Evolutionary conservation across 2,113 vertebrate genomes (phyloP), one percentile per base, ranked within the genome.

Genomic region (Xenopus laevis): DNA sequence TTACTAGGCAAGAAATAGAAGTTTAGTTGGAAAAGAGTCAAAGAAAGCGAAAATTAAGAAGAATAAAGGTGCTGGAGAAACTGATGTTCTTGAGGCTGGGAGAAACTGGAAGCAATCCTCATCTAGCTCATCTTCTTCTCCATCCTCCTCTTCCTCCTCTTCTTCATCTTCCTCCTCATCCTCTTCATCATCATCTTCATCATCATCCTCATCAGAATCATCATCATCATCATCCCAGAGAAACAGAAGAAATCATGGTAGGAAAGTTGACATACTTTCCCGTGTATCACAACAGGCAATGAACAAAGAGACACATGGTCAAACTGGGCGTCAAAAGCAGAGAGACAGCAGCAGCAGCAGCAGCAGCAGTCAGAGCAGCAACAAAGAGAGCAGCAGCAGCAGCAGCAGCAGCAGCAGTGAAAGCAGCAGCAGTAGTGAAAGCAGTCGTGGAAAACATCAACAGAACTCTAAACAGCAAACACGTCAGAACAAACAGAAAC

Each of bases 51-150:
- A 2, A 7, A 15, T 16, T n/a, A 59, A 17, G 1, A 65, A 61
- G 15, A 16, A 2, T 2, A 17, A 10, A 12, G 10, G 9, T 10
- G 6, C 27, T 7, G 12, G 16, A 1, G 33, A 17, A 4, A 13
- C 2, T 20, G 23, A 72, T 3, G 13, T 53, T 18, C 20, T 23
- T n/a, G 55, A 60, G 4, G 27, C n/a, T 40, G 40, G 44, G 3
- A 9, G 27, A 13, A 7, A 27, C 13, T 47, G 79, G 67, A 0
- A 62, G 3, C 80, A 46, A 50, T 44, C 61, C 9, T 83, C 82
- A 12, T 74, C 73, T 4, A 68, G 45, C 13, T 81, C 83, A 2
- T 65, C 72, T 16, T 79, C 74, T 33, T 83, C 79, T 68, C 80
- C 74, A 4, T 80, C 87, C 16, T 84, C 84, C 2, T 40, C 33